phyloP scores from a whole-genome alignment of 2,888 invertebrate genomes.

The Xestia xanthographa region DNA sequence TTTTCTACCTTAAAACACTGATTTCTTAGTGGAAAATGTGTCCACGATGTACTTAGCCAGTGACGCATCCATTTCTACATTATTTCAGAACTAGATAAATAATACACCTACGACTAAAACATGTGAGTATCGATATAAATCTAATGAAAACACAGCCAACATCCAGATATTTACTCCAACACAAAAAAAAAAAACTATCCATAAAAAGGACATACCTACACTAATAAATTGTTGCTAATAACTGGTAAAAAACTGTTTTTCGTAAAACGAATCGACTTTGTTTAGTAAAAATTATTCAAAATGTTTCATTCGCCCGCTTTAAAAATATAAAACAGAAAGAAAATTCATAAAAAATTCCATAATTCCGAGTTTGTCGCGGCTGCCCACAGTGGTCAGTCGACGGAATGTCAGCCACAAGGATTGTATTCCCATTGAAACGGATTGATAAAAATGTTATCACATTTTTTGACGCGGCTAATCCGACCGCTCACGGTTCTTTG shows the following conservation, averaged over 20 bases:
- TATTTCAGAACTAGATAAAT: neutral
- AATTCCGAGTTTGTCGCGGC: slow-evolving; percentile 38
- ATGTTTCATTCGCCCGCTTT: slow-evolving; percentile 32
- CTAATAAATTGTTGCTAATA: slow-evolving; percentile 37
- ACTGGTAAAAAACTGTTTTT: slow-evolving; percentile 26
- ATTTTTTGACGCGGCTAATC: slow-evolving; percentile 38
- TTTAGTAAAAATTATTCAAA: slow-evolving; percentile 30
- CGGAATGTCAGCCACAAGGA: slow-evolving; percentile 36
- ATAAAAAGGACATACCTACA: slow-evolving; percentile 12
- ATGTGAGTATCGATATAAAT: neutral
- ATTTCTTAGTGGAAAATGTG: neutral
- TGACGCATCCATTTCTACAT: neutral
- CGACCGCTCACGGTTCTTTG: neutral
- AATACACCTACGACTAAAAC: neutral
- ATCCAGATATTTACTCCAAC: neutral
- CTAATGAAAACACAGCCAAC: neutral
- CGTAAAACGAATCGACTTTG: slow-evolving; percentile 35
- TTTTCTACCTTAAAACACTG: neutral
- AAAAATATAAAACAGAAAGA: slow-evolving; percentile 33
- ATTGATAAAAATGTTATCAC: slow-evolving; percentile 45
- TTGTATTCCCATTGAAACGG: slow-evolving; percentile 43
- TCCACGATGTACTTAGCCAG: neutral
- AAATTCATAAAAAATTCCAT: slow-evolving; percentile 52
- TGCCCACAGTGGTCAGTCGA: slow-evolving; percentile 24
- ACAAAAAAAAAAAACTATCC: neutral